These are phyloP conservation scores for Manis crassicaudata DNA, from an alignment of 2,797 vertebrate species.

Conservation along the genomic window DNA sequence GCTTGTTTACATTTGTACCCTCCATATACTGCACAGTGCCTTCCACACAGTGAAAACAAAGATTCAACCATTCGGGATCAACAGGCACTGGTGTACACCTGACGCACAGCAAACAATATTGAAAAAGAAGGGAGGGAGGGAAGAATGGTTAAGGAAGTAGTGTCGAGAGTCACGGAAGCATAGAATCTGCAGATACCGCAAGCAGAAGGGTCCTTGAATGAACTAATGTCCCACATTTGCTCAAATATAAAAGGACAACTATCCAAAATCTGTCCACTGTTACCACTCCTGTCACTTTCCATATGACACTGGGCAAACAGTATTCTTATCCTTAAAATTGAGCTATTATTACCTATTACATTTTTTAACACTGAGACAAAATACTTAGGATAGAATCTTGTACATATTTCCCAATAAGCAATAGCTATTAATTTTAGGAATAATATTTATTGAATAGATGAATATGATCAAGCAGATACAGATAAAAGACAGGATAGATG, in stretches of 20 bases:
- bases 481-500: neutral
- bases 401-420: neutral
- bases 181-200: neutral
- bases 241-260: neutral
- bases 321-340: neutral
- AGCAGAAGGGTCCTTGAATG: neutral
- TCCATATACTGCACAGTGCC: neutral
- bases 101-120: neutral
- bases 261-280: neutral
- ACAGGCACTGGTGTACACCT: neutral
- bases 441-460: neutral
- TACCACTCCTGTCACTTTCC: neutral
- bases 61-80: neutral
- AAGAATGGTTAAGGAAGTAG: neutral
- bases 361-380: neutral
- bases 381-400: neutral
- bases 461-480: neutral
- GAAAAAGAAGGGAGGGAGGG: neutral
- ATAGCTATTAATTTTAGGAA: neutral
- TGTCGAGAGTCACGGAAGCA: neutral
- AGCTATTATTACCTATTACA: neutral
- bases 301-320: neutral
- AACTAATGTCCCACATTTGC: neutral
- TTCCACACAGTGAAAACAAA: neutral
- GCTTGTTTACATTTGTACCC: neutral